Base-by-base conservation (phyloP, 2,888 invertebrate genomes). In the Actias luna region DNA sequence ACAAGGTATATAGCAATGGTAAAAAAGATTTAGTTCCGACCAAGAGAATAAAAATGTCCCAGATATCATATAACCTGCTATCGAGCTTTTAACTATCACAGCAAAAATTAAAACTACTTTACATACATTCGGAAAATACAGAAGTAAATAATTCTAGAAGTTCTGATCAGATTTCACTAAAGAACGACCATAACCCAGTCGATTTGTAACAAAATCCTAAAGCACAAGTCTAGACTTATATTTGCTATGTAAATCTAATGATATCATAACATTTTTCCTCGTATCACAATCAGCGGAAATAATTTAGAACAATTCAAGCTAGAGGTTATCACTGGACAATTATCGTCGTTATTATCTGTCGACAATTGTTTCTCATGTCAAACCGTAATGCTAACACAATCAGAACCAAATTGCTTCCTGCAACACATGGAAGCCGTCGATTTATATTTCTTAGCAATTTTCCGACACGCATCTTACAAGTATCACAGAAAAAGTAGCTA, bases 251-350 rank as follows among this genome's bases (percentile, higher is more conserved):
- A 39, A 39, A 33, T 33, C 5, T 42, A 42, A 42, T 42, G 1
- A n/a, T 4, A n/a, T n/a, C 7, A n/a, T 42, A 22, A 46, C 22
- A 22, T 46, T 46, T 33, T 46, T 46, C 22, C 42, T 46, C 22
- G 22, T 46, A 46, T 22, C 42, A 46, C 42, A 46, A 46, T 46
- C 22, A 46, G 42, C 42, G 42, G 42, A 46, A 46, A 46, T 22
- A 46, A 46, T 46, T 46, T 46, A 46, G 22, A 46, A 46, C 22
- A 22, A 46, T 46, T 46, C 42, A 46, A 22, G 22, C 42, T 46
- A 5, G 42, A 46, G 42, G 42, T 46, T 46, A 46, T 46, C 42
- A 46, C 42, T 18, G 42, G 42, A 18, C 42, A 46, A 46, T 46
- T 46, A 46, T 46, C 42, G 22, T 22, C 22, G 5, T 22, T 18